Percentiles rank a stretch among this genome's conserved stretches.
Evolutionary conservation across 2,888 invertebrate species (phyloP).

Genomic region (Gonocerus acuteangulatus): DNA sequence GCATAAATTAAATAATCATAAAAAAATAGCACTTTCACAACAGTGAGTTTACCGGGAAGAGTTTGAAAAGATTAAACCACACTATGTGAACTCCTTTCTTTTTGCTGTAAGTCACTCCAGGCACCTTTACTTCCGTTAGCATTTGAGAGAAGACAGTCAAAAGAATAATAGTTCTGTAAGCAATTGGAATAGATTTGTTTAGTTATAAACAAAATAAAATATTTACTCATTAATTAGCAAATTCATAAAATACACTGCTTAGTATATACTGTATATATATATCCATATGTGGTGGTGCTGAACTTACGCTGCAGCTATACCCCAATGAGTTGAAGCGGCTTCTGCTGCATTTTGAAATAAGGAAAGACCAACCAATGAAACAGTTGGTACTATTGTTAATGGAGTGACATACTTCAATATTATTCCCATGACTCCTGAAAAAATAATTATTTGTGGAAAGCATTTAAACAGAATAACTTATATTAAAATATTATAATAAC

Average conservation of each 20-base stretch:
- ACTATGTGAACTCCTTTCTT: conserved; percentile 50
- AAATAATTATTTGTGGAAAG: too few relatives aligned
- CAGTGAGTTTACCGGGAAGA: conserved; percentile 75
- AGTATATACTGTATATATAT: too few relatives aligned
- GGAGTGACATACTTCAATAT: conserved; percentile 71
- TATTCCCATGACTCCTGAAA: conserved; percentile 62
- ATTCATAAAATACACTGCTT: too few relatives aligned
- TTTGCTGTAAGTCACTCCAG: conserved; percentile 53
- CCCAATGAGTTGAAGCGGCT: conserved; percentile 79
- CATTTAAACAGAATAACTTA: too few relatives aligned
- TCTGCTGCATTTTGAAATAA: conserved; percentile 71
- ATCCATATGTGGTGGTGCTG: too few relatives aligned
- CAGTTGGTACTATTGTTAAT: conserved; percentile 74
- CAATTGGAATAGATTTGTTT: neutral
- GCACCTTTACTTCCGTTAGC: conserved; percentile 57
- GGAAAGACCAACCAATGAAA: conserved; percentile 73
- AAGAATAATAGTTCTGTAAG: conserved; percentile 60
- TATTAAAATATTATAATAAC: too few relatives aligned
- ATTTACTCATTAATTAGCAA: too few relatives aligned
- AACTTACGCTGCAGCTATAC: conserved; percentile 66
- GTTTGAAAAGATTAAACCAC: conserved; percentile 65
- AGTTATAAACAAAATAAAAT: too few relatives aligned
- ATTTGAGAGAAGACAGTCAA: conserved; percentile 74
- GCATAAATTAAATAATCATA: neutral
- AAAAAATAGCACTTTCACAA: neutral